These are phyloP conservation scores for Scolanthus callimorphus DNA, from an alignment of 92 coral and sea anemone genomes.

Conservation along the genomic window DNA sequence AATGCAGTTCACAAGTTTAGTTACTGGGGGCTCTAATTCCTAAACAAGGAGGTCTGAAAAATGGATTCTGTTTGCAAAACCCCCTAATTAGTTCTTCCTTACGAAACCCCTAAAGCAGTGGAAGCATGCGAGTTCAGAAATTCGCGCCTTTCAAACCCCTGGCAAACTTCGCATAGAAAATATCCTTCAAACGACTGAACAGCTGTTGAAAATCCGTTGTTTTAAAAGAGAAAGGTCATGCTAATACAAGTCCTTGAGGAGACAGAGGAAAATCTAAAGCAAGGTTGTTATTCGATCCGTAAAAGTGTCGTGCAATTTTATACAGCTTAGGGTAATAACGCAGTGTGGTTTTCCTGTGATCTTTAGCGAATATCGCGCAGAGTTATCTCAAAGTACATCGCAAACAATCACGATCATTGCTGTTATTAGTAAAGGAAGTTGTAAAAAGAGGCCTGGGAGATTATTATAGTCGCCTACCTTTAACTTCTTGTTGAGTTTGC, in stretches of 20 bases:
- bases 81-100: not conserved
- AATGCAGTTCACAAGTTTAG: not conserved
- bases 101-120: not conserved
- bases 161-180: not conserved
- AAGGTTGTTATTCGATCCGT: no score
- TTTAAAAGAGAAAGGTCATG: no score
- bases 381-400: slow-evolving; percentile 3
- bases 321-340: no score
- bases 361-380: no score
- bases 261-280: no score
- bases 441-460: not conserved
- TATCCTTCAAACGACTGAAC: not conserved
- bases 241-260: no score
- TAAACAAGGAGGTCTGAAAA: not conserved
- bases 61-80: not conserved
- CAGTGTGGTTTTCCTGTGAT: no score
- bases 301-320: no score
- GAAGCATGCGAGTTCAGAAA: not conserved
- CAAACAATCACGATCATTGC: not conserved
- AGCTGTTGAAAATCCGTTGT: not conserved
- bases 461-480: no score
- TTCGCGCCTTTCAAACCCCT: not conserved
- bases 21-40: not conserved
- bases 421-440: not conserved
- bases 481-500: slow-evolving; percentile 93